Conservation (phyloP, 2,113 vertebrate genomes). For the Nyctibius bracteatus region DNA sequence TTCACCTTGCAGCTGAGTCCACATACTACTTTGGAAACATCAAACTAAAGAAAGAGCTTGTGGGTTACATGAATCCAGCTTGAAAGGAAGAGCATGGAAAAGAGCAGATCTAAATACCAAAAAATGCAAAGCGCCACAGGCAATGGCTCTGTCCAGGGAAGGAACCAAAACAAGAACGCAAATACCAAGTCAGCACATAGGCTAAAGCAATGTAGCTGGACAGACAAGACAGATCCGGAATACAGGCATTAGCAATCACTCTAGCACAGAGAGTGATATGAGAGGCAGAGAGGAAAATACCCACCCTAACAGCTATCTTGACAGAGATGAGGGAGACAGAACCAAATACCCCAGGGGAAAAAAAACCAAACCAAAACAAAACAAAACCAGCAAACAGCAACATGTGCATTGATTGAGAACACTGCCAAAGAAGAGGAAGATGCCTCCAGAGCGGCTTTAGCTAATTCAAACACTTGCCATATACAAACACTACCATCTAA, state of each 20-base stretch:
- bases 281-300: background rate
- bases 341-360: background rate
- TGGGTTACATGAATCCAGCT: fast-evolving
- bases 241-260: background rate
- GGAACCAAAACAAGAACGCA: background rate
- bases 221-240: background rate
- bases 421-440: background rate
- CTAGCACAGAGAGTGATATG: fast-evolving
- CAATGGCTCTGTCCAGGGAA: background rate
- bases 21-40: background rate
- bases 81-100: background rate
- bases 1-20: background rate
- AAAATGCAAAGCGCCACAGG: background rate
- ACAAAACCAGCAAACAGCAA: background rate
- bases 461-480: background rate
- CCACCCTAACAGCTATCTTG: background rate
- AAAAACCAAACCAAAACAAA: background rate
- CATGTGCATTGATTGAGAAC: fast-evolving
- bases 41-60: background rate
- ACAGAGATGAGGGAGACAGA: background rate
- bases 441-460: background rate
- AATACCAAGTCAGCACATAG: background rate
- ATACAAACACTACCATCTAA: background rate
- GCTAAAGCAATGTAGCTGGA: background rate
- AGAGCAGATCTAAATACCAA: background rate